phyloP scores from a whole-genome alignment of 2,797 vertebrate genomes.

The Gastrophryne carolinensis region DNA sequence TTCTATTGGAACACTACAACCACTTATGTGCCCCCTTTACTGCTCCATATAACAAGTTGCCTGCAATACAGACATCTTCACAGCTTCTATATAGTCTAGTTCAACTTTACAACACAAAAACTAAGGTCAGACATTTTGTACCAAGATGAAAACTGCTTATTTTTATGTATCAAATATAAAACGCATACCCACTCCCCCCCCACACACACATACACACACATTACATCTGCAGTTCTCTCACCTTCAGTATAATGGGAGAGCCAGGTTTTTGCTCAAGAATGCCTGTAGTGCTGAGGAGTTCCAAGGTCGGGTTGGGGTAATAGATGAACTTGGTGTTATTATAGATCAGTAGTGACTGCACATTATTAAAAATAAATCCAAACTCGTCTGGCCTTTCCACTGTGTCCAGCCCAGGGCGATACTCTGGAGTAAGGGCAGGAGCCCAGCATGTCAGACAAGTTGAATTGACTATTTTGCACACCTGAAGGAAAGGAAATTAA shows the following conservation, averaged over 20 bases:
- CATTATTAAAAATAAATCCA: conserved; percentile 97
- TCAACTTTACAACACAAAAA: background rate
- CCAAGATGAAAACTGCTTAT: background rate
- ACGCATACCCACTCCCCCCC: no score
- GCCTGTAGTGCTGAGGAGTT: conserved; percentile 84
- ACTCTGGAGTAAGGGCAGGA: conserved; percentile 81
- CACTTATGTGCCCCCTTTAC: no score
- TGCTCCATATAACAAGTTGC: background rate
- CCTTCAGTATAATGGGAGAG: conserved; percentile 97
- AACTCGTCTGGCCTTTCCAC: conserved; percentile 93
- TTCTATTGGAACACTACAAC: background rate
- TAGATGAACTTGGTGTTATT: conserved; percentile 97
- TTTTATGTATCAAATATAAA: background rate
- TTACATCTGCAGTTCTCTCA: conserved; percentile 56
- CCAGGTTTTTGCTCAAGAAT: conserved; percentile 95
- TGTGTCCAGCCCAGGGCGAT: conserved; percentile 79
- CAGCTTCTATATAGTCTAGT: background rate
- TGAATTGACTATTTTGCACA: conserved; percentile 87
- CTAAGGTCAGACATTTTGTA: background rate
- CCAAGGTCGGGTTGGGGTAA: conserved; percentile 94
- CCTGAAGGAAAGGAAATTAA: conserved; percentile 71
- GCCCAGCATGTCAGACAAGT: conserved; percentile 89
- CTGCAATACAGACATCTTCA: background rate
- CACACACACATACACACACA: background rate
- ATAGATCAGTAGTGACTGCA: conserved; percentile 89